Evolutionary conservation across 2,113 vertebrate species (phyloP).

Genomic region (Columba livia): DNA sequence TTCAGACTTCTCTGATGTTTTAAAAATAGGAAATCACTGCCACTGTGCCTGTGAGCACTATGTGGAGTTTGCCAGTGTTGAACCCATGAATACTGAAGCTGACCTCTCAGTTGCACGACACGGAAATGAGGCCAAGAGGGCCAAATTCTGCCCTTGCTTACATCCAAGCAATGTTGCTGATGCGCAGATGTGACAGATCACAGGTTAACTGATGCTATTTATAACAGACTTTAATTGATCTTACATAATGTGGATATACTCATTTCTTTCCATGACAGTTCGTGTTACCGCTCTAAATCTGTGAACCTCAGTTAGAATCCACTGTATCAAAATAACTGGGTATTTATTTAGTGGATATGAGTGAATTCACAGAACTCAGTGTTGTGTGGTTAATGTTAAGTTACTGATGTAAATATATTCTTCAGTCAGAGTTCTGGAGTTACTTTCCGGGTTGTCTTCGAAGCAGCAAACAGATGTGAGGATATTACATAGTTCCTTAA

Average conservation of each 20-base stretch:
- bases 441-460: neutral
- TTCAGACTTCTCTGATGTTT: constrained; percentile 36
- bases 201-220: constrained; percentile 29
- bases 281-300: neutral
- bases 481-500: neutral
- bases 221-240: constrained; percentile 17
- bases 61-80: neutral
- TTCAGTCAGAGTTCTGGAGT: neutral
- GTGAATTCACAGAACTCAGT: neutral
- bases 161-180: neutral
- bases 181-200: neutral
- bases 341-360: neutral
- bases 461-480: neutral
- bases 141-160: constrained; percentile 28
- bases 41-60: neutral
- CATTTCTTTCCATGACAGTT: neutral
- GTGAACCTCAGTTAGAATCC: neutral
- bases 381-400: neutral
- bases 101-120: neutral
- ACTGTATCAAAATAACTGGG: neutral
- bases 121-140: neutral
- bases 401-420: neutral
- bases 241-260: neutral
- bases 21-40: constrained; percentile 40
- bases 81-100: constrained; percentile 20